Percentiles rank a stretch among this genome's conserved stretches.
Evolutionary conservation across 2,797 vertebrate genomes (phyloP).

Genomic region (Peromyscus melanophrys): DNA sequence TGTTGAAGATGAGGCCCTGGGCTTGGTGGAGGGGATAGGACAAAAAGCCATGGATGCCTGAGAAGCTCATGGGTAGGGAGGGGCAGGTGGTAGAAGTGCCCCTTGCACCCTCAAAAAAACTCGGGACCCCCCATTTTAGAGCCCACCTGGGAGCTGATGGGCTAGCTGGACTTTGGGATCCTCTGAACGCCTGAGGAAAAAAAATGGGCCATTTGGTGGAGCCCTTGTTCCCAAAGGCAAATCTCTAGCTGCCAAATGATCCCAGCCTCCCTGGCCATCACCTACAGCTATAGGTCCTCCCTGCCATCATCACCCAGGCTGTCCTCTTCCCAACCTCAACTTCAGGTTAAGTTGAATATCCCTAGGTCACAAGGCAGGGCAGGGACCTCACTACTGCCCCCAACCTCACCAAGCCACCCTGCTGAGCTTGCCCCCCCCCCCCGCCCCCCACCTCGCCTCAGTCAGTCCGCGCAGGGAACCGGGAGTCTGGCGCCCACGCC

Average conservation of each 20-base stretch:
- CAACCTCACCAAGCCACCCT: neutral
- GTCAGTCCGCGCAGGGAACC: neutral
- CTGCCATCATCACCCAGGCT: neutral
- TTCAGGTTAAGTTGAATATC: neutral
- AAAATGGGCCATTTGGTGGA: neutral
- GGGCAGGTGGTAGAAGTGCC: accelerated
- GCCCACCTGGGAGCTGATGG: neutral
- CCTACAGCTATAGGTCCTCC: too few species aligned
- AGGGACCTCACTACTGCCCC: neutral
- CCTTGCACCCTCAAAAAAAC: neutral
- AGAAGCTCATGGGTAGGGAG: neutral
- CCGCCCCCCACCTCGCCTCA: too few species aligned
- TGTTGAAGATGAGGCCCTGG: neutral
- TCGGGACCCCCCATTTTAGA: neutral
- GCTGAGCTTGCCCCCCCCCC: neutral
- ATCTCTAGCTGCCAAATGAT: neutral
- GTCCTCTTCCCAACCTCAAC: neutral
- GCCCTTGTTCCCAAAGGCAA: neutral
- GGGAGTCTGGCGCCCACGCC: neutral
- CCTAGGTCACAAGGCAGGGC: neutral
- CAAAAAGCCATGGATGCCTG: neutral
- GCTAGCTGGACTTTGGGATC: neutral
- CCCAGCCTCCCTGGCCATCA: too few species aligned
- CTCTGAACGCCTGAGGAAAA: neutral
- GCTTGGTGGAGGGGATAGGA: neutral